These are phyloP conservation scores for Magallana gigas DNA, from an alignment of 1,140 invertebrate species.

Conservation along the genomic window DNA sequence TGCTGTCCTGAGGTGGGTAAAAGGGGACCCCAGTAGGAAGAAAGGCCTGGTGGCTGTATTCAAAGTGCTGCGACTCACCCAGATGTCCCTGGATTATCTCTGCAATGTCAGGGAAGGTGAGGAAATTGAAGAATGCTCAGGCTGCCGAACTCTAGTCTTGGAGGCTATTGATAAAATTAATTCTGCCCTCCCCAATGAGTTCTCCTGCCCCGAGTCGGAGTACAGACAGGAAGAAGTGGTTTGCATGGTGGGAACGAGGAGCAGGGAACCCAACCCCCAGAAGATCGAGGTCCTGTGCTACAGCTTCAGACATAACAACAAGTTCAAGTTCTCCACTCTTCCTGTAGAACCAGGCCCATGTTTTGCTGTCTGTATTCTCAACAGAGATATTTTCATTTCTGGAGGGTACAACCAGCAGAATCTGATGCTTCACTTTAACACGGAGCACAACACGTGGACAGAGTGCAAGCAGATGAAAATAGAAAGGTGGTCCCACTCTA, in stretches of 20 bases:
- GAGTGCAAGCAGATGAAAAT: conserved; percentile 42
- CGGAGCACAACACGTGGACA: conserved; percentile 57
- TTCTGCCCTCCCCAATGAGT: neutral
- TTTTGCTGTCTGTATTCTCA: conserved; percentile 55
- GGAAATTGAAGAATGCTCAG: conserved; percentile 25
- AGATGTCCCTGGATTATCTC: conserved; percentile 37
- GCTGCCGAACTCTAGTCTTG: conserved; percentile 14
- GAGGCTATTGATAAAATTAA: conserved; percentile 39
- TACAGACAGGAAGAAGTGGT: conserved; percentile 52
- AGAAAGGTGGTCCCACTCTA: conserved; percentile 59
- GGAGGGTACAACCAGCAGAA: conserved; percentile 50
- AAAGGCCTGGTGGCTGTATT: conserved; percentile 52
- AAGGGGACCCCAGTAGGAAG: conserved; percentile 38
- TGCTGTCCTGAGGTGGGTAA: conserved; percentile 58
- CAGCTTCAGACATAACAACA: conserved; percentile 48
- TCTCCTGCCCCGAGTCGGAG: conserved; percentile 27
- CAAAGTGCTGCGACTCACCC: conserved; percentile 45
- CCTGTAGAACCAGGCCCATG: conserved; percentile 49
- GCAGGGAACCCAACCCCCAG: conserved; percentile 49
- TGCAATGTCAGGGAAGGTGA: conserved; percentile 35
- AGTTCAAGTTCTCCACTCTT: conserved; percentile 47
- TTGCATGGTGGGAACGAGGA: conserved; percentile 60
- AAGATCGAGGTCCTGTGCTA: conserved; percentile 56
- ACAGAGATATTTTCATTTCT: conserved; percentile 51
- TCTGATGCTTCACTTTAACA: conserved; percentile 56